A percentile compares a stretch with the other conserved stretches of the same genome.
Evolutionary conservation across 2,797 vertebrate species (phyloP).

Genomic region (Salarias fasciatus): DNA sequence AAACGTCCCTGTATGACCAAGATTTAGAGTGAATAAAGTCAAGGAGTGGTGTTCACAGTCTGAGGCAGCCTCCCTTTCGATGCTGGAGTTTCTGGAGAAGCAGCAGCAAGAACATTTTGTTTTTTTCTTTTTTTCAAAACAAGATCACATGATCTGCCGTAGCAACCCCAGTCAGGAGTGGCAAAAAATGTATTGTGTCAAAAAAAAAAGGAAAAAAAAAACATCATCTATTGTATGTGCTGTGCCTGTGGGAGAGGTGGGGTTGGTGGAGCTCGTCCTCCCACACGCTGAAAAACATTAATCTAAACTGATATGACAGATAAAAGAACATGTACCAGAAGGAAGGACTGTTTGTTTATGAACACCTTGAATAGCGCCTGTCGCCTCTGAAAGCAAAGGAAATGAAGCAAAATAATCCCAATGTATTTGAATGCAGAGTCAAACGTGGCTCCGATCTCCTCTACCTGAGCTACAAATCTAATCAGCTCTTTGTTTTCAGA

Average conservation of each 20-base stretch:
- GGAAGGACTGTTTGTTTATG: constrained; percentile 28
- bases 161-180: background rate
- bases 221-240: too few species aligned
- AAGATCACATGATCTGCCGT: too few species aligned
- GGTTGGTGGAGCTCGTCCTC: too few species aligned
- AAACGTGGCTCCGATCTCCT: constrained; percentile 28
- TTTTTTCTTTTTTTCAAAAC: too few species aligned
- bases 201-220: constrained; percentile 30
- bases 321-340: constrained; percentile 14
- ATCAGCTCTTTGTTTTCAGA: constrained; percentile 47
- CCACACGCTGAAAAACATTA: constrained; percentile 15
- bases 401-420: constrained; percentile 32
- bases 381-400: background rate
- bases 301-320: constrained; percentile 12
- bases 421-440: constrained; percentile 22
- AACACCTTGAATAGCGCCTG: constrained; percentile 15
- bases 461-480: constrained; percentile 28
- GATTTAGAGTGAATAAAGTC: too few species aligned
- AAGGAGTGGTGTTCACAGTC: too few species aligned
- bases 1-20: background rate
- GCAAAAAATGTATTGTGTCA: background rate
- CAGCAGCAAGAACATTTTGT: too few species aligned
- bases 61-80: too few species aligned
- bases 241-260: too few species aligned
- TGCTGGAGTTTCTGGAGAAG: too few species aligned